Conservation (phyloP, 2,888 invertebrate genomes). For the Drosophila buzzatii region DNA sequence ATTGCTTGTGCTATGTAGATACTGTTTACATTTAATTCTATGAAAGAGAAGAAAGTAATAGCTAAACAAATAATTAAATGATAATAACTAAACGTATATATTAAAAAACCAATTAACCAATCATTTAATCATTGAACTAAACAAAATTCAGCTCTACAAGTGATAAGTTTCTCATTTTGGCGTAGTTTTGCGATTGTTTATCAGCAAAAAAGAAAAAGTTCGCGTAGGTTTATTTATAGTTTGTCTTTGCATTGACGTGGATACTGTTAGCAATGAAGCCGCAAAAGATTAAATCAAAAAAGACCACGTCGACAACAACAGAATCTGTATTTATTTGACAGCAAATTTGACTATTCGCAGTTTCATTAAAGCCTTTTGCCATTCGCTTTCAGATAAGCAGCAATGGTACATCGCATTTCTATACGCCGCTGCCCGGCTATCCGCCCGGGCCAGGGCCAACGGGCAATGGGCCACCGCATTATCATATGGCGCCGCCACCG, state of each 20-base stretch:
- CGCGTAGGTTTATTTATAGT: constrained; percentile 33
- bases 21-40: constrained; percentile 2
- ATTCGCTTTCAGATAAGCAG: constrained; percentile 87
- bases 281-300: constrained; percentile 25
- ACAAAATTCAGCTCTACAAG: no score
- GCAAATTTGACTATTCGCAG: neutral
- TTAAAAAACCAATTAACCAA: neutral
- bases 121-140: neutral
- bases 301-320: constrained; percentile 41
- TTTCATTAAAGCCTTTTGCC: neutral
- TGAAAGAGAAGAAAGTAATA: neutral
- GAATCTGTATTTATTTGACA: constrained; percentile 6
- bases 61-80: neutral
- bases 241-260: constrained; percentile 46
- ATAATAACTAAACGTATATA: neutral
- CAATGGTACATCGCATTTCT: constrained; percentile 90
- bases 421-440: constrained; percentile 87
- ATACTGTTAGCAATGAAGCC: constrained; percentile 32
- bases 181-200: constrained; percentile 21
- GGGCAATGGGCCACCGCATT: constrained; percentile 83
- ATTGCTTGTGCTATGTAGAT: neutral
- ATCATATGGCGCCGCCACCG: constrained; percentile 77
- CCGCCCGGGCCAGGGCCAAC: constrained; percentile 86
- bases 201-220: constrained; percentile 18
- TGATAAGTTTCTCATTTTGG: constrained; percentile 6